These are phyloP conservation scores for Tinamus guttatus DNA, from an alignment of 2,113 vertebrate genomes.

Conservation along the genomic window DNA sequence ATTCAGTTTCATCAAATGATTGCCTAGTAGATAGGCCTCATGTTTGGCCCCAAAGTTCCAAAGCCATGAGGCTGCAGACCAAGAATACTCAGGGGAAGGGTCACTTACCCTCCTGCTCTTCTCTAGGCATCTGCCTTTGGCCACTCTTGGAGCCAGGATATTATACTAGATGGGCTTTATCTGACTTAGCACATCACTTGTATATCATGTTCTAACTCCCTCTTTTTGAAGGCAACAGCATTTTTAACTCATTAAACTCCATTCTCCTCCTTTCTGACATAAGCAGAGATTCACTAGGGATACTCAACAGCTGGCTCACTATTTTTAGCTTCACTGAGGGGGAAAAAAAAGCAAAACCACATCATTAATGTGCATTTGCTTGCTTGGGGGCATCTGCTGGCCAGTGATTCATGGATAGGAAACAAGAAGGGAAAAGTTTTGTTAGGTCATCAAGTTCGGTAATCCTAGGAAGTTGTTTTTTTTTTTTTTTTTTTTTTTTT, in stretches of 20 bases:
- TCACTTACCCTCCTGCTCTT: not conserved
- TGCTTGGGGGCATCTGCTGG: conserved; percentile 8
- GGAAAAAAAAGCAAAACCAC: not conserved
- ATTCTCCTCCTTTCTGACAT: conserved; percentile 23
- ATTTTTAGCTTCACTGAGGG: conserved; percentile 19
- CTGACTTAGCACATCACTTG: not conserved
- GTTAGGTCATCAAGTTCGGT: not conserved
- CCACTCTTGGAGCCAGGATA: fast-evolving
- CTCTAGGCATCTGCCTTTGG: not conserved
- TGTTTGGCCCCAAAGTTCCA: not conserved
- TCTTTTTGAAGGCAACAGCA: not conserved
- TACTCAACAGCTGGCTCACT: conserved; percentile 31
- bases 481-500: too few species aligned
- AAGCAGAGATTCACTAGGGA: conserved; percentile 41
- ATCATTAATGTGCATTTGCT: not conserved
- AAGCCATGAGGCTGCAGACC: not conserved
- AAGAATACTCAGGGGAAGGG: not conserved
- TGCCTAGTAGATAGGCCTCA: not conserved
- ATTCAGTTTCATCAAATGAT: not conserved
- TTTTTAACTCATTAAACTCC: not conserved
- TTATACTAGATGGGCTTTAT: not conserved
- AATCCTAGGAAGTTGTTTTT: conserved; percentile 7
- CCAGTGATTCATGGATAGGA: not conserved
- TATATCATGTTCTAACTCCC: not conserved
- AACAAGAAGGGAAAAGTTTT: not conserved